Conservation (phyloP, 2,113 vertebrate species). For the Polyodon spathula region DNA sequence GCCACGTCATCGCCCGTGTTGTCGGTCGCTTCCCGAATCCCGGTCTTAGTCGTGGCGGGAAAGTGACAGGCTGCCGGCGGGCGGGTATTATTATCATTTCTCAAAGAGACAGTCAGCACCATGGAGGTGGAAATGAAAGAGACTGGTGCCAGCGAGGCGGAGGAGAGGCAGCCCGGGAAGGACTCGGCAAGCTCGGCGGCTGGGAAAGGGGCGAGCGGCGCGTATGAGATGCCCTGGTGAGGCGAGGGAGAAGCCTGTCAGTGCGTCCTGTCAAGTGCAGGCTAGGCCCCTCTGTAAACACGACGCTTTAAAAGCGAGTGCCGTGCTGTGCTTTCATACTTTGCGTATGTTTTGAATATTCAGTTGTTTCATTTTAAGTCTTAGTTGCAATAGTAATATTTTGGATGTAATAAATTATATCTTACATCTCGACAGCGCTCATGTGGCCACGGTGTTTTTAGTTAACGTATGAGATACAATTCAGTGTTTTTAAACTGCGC, state of each 20-base stretch:
- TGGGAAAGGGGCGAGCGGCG: conserved; percentile 11
- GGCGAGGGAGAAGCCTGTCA: too few relatives aligned
- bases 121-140: conserved; percentile 39
- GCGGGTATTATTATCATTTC: background rate
- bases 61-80: background rate
- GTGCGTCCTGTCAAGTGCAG: background rate
- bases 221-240: conserved; percentile 51
- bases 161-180: conserved; percentile 18
- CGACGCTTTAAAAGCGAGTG: background rate
- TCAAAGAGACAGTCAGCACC: background rate
- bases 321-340: background rate
- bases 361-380: background rate
- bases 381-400: background rate
- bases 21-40: background rate
- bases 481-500: too few relatives aligned
- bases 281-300: background rate
- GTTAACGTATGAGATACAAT: too few relatives aligned
- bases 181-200: conserved; percentile 15
- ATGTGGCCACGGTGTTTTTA: too few relatives aligned
- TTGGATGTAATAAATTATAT: background rate
- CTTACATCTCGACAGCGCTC: too few relatives aligned
- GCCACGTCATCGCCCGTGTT: background rate
- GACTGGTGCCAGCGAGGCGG: conserved; percentile 3
- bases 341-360: too few relatives aligned
- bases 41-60: background rate